Conservation (phyloP, 2,888 invertebrate species). For the Venustoraphidia nigricollis region DNA sequence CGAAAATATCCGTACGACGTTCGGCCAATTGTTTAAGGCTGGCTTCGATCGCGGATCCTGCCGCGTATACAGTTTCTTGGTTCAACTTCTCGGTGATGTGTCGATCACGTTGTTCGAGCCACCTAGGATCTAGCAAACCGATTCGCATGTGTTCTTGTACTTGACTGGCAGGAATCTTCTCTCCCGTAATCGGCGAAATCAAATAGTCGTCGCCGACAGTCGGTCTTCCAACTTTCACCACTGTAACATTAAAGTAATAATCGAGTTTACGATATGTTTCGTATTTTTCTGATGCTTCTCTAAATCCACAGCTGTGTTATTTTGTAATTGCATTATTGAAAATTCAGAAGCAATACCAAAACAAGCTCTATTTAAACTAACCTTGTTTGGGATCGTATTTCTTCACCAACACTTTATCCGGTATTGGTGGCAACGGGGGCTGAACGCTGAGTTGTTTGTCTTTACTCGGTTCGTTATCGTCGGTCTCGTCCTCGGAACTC, state of each 20-base stretch:
- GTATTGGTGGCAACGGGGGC: slow-evolving; percentile 65
- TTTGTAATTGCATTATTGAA: neutral
- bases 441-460: slow-evolving; percentile 30
- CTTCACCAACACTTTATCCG: slow-evolving; percentile 88
- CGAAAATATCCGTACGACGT: slow-evolving; percentile 99
- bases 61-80: slow-evolving; percentile 71
- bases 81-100: slow-evolving; percentile 86
- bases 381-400: slow-evolving; percentile 92
- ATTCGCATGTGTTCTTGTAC: slow-evolving; percentile 97
- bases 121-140: slow-evolving; percentile 88
- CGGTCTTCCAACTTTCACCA: slow-evolving; percentile 40
- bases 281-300: neutral
- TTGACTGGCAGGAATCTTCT: slow-evolving; percentile 92
- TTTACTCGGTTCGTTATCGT: slow-evolving; percentile 28
- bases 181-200: slow-evolving; percentile 96
- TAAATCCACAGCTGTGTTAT: neutral
- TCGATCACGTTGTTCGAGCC: slow-evolving; percentile 94
- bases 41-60: slow-evolving; percentile 84
- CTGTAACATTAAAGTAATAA: slow-evolving; percentile 16
- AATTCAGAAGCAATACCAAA: neutral
- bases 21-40: slow-evolving; percentile 93
- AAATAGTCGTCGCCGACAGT: slow-evolving; percentile 73
- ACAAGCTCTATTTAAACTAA: slow-evolving; percentile 16
- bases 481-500: slow-evolving; percentile 53
- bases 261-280: neutral